phyloP scores from a whole-genome alignment of 2,888 invertebrate species.

The Stenichneumon culpator region DNA sequence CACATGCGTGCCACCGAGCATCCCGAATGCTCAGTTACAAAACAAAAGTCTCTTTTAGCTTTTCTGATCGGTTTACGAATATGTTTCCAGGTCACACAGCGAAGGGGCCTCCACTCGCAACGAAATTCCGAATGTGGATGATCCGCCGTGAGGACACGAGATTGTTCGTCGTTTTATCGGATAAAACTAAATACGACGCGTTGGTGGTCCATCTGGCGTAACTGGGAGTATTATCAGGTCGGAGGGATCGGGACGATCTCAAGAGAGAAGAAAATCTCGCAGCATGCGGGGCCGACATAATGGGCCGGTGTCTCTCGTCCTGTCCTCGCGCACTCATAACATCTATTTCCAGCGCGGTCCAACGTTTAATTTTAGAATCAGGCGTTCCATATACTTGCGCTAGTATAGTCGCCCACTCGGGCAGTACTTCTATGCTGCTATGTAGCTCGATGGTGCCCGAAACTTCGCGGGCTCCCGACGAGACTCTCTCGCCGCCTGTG shows the following conservation, averaged over 20 bases:
- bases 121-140: neutral
- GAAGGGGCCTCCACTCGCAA: neutral
- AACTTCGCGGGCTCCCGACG: slow-evolving; percentile 12
- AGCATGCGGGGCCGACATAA: slow-evolving; percentile 74
- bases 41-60: slow-evolving; percentile 7
- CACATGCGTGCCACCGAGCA: slow-evolving; percentile 10
- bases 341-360: slow-evolving; percentile 85
- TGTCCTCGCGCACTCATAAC: slow-evolving; percentile 85
- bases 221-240: slow-evolving; percentile 21
- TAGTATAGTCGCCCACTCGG: slow-evolving; percentile 78
- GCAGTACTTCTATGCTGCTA: slow-evolving; percentile 44
- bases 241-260: slow-evolving; percentile 10
- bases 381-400: slow-evolving; percentile 84
- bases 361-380: slow-evolving; percentile 83
- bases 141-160: neutral
- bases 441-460: slow-evolving; percentile 34
- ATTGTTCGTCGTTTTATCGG: neutral
- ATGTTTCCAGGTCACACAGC: slow-evolving; percentile 6
- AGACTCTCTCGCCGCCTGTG: neutral
- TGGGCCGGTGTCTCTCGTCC: slow-evolving; percentile 83
- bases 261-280: slow-evolving; percentile 40
- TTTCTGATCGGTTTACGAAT: slow-evolving; percentile 6
- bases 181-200: neutral
- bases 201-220: neutral
- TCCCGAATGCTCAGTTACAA: slow-evolving; percentile 3